Conservation (phyloP, 1,140 invertebrate genomes). For the Diachasmimorpha longicaudata region DNA sequence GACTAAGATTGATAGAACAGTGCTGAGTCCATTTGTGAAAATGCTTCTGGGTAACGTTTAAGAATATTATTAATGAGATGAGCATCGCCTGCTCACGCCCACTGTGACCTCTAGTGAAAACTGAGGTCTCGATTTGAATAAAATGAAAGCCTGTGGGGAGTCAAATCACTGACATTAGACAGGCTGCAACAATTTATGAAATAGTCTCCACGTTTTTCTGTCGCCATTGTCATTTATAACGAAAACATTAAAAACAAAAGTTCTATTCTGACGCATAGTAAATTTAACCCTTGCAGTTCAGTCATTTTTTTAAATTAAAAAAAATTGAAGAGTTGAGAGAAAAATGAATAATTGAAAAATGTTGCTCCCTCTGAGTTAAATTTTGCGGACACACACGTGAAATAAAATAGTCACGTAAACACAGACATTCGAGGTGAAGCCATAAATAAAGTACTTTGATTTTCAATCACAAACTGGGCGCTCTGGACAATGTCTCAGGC, state of each 20-base stretch:
- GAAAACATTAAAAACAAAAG: too few relatives aligned
- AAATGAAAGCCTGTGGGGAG: not conserved
- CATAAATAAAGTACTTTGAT: conserved; percentile 21
- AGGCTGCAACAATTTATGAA: too few relatives aligned
- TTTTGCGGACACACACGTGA: not conserved
- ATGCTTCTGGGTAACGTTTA: conserved; percentile 29
- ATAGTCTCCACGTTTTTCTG: too few relatives aligned
- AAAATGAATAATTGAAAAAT: too few relatives aligned
- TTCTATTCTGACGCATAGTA: too few relatives aligned
- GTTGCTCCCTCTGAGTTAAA: too few relatives aligned
- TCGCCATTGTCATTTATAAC: too few relatives aligned
- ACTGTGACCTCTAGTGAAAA: conserved; percentile 8
- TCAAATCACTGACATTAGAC: too few relatives aligned
- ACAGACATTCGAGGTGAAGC: not conserved
- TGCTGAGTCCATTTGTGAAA: conserved; percentile 5
- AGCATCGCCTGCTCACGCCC: not conserved
- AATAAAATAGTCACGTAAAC: not conserved
- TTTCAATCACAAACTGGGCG: conserved; percentile 26
- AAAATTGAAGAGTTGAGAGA: too few relatives aligned
- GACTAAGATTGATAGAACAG: conserved; percentile 24
- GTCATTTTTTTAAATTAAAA: too few relatives aligned
- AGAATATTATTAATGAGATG: conserved; percentile 26
- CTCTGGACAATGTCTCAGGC: conserved; percentile 48
- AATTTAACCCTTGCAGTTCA: too few relatives aligned
- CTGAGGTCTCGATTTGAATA: not conserved